phyloP scores from a whole-genome alignment of 2,113 vertebrate genomes.

The Opisthocomus hoazin region DNA sequence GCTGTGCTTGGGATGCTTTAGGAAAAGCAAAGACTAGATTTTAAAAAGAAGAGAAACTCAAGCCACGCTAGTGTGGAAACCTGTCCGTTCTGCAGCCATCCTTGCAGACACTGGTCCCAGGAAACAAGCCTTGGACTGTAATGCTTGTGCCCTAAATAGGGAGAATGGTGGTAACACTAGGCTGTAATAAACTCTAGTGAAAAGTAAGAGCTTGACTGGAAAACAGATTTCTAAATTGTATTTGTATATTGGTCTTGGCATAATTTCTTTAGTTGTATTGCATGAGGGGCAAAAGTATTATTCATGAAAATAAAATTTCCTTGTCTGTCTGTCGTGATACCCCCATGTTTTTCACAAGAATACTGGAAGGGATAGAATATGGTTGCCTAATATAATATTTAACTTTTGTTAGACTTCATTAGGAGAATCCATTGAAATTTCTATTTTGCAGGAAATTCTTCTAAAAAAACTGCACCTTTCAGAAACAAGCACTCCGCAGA shows the following conservation, averaged over 20 bases:
- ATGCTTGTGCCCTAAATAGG: neutral
- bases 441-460: neutral
- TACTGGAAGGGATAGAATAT: neutral
- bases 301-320: neutral
- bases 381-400: neutral
- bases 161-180: neutral
- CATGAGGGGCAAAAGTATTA: neutral
- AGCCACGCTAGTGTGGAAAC: rapidly evolving
- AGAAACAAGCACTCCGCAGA: neutral
- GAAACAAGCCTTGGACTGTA: neutral
- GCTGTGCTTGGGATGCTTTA: neutral
- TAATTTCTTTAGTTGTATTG: neutral
- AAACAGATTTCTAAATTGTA: neutral
- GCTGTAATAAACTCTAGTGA: neutral
- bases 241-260: neutral
- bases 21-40: neutral
- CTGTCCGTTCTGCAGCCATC: neutral
- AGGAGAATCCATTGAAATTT: neutral
- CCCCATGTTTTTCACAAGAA: neutral
- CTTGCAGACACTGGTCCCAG: neutral
- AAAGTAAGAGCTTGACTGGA: neutral
- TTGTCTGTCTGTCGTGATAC: neutral
- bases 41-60: neutral
- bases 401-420: neutral
- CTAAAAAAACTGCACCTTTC: neutral